phyloP scores from a whole-genome alignment of 2,113 vertebrate species.

The Uria aalge region DNA sequence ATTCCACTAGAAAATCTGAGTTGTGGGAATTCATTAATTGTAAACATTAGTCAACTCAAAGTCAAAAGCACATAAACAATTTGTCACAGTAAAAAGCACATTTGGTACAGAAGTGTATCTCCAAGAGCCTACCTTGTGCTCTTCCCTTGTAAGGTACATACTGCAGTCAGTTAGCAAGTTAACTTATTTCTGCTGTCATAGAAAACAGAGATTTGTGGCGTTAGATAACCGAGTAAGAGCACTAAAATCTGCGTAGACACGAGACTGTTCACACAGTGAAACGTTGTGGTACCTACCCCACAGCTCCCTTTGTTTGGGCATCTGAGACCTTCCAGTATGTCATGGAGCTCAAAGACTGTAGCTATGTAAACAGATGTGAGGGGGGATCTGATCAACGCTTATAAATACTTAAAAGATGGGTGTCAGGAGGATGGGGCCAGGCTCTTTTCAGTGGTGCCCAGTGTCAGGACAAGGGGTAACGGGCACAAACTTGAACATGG shows the following conservation, averaged over 20 bases:
- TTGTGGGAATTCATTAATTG: background rate
- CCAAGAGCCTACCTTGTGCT: background rate
- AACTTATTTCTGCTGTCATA: background rate
- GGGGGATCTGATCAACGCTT: no score
- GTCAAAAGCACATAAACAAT: background rate
- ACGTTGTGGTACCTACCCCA: background rate
- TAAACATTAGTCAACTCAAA: background rate
- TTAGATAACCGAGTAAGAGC: background rate
- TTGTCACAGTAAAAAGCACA: background rate
- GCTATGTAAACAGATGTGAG: background rate
- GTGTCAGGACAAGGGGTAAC: no score
- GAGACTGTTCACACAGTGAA: background rate
- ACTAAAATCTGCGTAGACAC: background rate
- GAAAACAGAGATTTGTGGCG: background rate
- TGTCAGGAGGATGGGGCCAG: no score
- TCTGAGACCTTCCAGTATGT: background rate
- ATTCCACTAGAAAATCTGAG: background rate
- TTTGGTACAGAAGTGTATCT: background rate
- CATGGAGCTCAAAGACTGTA: background rate
- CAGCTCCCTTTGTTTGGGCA: background rate
- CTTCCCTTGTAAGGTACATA: background rate
- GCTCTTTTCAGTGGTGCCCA: no score
- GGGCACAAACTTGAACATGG: no score
- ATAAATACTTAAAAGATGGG: no score
- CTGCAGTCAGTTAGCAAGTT: background rate